phyloP scores from a whole-genome alignment of 2,113 vertebrate genomes.

The Halcyon senegalensis region DNA sequence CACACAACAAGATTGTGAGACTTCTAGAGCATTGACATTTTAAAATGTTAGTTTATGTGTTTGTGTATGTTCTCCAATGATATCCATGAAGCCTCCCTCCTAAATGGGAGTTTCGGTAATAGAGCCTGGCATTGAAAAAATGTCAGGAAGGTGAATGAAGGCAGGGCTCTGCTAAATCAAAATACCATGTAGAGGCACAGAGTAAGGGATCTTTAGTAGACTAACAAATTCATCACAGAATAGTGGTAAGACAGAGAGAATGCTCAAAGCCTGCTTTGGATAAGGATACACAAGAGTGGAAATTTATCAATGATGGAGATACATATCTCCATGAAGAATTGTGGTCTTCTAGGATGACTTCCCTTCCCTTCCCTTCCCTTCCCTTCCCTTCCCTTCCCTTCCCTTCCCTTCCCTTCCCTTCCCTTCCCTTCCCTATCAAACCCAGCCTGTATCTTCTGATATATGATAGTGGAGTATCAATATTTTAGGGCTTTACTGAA shows the following conservation, averaged over 20 bases:
- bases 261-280: neutral
- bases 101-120: neutral
- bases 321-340: neutral
- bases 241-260: neutral
- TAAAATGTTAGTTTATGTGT: neutral
- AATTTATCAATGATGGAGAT: neutral
- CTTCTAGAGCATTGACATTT: neutral
- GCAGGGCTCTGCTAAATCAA: neutral
- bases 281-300: neutral
- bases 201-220: neutral
- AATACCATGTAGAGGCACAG: neutral
- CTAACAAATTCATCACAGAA: neutral
- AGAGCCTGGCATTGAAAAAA: neutral
- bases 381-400: too few species aligned
- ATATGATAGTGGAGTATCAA: accelerated
- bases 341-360: neutral
- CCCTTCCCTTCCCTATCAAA: too few species aligned
- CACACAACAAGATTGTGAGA: neutral
- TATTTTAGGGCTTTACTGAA: neutral
- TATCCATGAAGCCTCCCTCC: neutral
- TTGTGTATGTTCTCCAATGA: neutral
- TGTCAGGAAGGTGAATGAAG: neutral
- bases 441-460: too few species aligned
- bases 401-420: too few species aligned
- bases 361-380: neutral